Evolutionary conservation across 1,140 invertebrate genomes (phyloP).

Genomic region (Drosophila littoralis): DNA sequence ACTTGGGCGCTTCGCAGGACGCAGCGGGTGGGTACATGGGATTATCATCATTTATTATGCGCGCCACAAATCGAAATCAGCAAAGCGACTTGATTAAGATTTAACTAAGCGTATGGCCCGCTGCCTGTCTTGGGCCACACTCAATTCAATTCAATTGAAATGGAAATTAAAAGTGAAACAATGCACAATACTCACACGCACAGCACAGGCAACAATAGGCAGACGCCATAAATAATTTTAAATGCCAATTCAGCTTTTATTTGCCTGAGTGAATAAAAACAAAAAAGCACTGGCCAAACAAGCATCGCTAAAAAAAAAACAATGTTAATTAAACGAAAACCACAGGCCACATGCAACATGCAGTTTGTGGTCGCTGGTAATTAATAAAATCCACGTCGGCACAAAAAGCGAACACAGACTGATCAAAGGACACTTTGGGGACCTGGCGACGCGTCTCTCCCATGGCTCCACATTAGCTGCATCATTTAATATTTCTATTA

Average conservation of each 20-base stretch:
- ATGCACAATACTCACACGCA: conserved; percentile 4
- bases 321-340: conserved; percentile 79
- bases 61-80: conserved; percentile 80
- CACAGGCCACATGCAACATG: conserved; percentile 55
- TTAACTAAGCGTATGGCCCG: conserved; percentile 66
- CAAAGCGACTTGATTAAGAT: conserved; percentile 80
- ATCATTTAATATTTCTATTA: conserved; percentile 51
- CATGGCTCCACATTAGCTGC: conserved; percentile 54
- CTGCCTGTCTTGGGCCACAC: not conserved
- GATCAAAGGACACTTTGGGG: conserved; percentile 62
- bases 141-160: conserved; percentile 48
- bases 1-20: conserved; percentile 12
- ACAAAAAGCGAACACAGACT: conserved; percentile 2
- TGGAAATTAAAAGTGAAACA: conserved; percentile 66
- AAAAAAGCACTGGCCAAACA: conserved; percentile 4
- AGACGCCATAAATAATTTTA: conserved; percentile 65
- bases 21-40: not conserved
- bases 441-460: conserved; percentile 32
- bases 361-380: conserved; percentile 69
- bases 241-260: conserved; percentile 51
- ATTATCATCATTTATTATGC: conserved; percentile 74
- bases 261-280: conserved; percentile 24
- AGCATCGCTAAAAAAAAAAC: conserved; percentile 34
- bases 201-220: conserved; percentile 30
- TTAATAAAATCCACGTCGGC: conserved; percentile 65